phyloP scores from a whole-genome alignment of 2,888 invertebrate species.

The Apamea monoglypha region DNA sequence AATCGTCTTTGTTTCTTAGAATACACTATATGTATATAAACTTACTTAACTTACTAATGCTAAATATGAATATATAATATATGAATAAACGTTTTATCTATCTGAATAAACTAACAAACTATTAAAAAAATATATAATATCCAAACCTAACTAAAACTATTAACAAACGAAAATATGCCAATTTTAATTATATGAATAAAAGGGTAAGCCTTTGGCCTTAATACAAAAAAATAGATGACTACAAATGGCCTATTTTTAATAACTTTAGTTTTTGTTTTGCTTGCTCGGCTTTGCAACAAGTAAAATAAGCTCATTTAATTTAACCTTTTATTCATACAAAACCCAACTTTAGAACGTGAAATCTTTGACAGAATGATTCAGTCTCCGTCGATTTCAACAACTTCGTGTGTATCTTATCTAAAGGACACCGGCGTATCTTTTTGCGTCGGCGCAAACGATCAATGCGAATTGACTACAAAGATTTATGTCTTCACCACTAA shows the following conservation, averaged over 20 bases:
- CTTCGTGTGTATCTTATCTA: slow-evolving; percentile 59
- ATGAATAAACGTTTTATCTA: too few relatives aligned
- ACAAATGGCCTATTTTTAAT: neutral
- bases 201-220: neutral
- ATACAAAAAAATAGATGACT: neutral
- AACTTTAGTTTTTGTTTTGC: too few relatives aligned
- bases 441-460: slow-evolving; percentile 78
- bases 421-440: slow-evolving; percentile 74
- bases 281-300: neutral
- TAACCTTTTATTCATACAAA: slow-evolving; percentile 1
- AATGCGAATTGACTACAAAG: slow-evolving; percentile 81
- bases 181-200: too few relatives aligned
- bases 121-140: too few relatives aligned
- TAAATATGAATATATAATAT: too few relatives aligned
- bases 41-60: too few relatives aligned
- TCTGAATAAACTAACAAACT: too few relatives aligned
- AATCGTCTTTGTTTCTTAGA: too few relatives aligned
- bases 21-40: too few relatives aligned
- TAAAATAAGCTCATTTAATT: neutral
- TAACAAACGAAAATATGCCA: too few relatives aligned
- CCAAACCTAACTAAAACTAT: too few relatives aligned
- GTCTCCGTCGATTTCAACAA: slow-evolving; percentile 44
- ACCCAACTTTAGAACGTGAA: slow-evolving; percentile 6
- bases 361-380: slow-evolving; percentile 35
- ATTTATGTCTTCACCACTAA: slow-evolving; percentile 81